Conservation (phyloP, 2,797 vertebrate genomes). For the Eulemur coronatus region DNA sequence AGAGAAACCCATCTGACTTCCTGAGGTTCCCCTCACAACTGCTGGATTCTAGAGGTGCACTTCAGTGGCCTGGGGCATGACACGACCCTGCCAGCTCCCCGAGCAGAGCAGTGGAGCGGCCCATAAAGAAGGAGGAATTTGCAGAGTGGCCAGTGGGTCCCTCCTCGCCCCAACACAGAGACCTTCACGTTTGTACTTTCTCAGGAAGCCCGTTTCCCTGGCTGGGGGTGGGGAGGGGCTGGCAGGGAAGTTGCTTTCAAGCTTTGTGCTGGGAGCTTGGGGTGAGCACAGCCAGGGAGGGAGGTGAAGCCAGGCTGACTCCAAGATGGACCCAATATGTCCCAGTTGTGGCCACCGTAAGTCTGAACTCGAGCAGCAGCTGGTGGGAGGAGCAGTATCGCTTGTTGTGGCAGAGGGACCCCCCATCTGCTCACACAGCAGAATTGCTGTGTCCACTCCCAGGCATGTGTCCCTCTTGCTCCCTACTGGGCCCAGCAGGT, state of each 20-base stretch:
- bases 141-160: background rate
- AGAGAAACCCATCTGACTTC: background rate
- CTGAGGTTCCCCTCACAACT: background rate
- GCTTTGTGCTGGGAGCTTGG: background rate
- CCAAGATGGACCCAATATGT: background rate
- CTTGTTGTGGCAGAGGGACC: background rate
- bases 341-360: background rate
- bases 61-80: background rate
- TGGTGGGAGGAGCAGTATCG: background rate
- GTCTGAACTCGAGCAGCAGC: too few relatives aligned
- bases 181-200: background rate
- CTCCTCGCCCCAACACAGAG: background rate
- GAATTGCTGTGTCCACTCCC: background rate
- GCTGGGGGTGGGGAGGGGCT: background rate
- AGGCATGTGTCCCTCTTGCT: background rate
- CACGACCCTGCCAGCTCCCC: background rate
- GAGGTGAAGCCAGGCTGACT: background rate
- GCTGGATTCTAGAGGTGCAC: background rate
- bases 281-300: background rate
- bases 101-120: background rate
- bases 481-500: rapidly evolving
- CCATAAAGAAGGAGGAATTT: background rate
- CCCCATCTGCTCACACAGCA: background rate
- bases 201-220: slow-evolving; percentile 50
- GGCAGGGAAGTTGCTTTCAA: background rate